A percentile compares a stretch with the other conserved stretches of the same genome.
Conservation (phyloP, 2,113 vertebrate genomes). For the Trichechus manatus region DNA sequence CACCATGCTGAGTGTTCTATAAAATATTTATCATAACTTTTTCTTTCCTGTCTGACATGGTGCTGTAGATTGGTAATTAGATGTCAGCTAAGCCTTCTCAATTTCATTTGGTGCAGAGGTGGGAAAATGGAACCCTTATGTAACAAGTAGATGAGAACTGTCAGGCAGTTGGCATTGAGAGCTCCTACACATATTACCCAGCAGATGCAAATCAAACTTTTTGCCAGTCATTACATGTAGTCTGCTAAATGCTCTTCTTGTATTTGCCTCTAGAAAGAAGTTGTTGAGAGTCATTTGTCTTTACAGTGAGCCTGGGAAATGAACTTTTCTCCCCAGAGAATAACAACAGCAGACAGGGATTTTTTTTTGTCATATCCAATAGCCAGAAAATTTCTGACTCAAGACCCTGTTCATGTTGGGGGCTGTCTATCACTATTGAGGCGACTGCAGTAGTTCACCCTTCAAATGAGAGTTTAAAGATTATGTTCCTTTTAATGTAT, state of each 20-base stretch:
- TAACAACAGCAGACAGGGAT: neutral
- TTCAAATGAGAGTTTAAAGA: neutral
- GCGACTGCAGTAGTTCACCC: neutral
- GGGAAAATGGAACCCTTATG: constrained; percentile 33
- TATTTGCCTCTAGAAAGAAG: constrained; percentile 46
- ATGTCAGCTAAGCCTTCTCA: neutral
- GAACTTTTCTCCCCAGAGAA: neutral
- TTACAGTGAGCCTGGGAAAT: neutral
- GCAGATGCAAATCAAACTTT: neutral
- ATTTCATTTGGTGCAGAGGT: constrained; percentile 60
- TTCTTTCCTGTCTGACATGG: constrained; percentile 46
- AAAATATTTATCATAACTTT: constrained; percentile 70
- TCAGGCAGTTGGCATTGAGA: neutral
- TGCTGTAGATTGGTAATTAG: neutral
- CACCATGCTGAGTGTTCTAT: neutral
- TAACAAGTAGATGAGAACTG: neutral
- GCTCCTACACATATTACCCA: neutral
- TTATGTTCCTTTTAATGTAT: neutral
- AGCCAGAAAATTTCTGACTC: neutral
- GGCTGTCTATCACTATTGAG: neutral
- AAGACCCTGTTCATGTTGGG: neutral
- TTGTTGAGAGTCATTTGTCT: neutral
- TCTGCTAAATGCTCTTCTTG: constrained; percentile 6
- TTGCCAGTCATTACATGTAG: neutral
- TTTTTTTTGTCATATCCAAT: neutral